Base-by-base conservation (phyloP, 2,888 invertebrate species). In the Apamea monoglypha region DNA sequence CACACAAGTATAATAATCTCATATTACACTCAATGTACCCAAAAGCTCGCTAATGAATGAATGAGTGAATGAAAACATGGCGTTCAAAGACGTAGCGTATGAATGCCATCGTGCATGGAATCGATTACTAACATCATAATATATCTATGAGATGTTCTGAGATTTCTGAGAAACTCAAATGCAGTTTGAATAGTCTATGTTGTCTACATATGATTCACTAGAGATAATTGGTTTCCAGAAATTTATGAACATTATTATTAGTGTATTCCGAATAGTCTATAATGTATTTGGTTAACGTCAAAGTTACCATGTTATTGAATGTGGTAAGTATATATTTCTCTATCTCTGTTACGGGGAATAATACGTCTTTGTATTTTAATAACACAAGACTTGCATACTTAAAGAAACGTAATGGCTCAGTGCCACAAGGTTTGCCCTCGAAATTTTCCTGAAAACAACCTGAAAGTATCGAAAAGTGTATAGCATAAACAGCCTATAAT, bases 41-140 rank as follows among this genome's bases (percentile, higher is more conserved):
- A 50, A 69, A 73, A 68, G n/a, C 44, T 25, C 21, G 2, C n/a
- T 63, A 68, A 69, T 79, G 8, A 79, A 72, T 63, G 68, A 81
- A 63, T 68, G 68, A 7, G 1, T 47, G 71, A 84, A 84, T 53
- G 78, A 21, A 78, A 70, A 44, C 50, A 6, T 68, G 56, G 25
- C 50, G 10, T 68, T 78, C 72, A 72, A 78, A 83, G 56, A 50
- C 44, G 36, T 10, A 14, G 29, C 10, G 44, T 70, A 53, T 76
- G 50, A 61, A 70, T 76, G 70, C 18, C 18, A 59, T 29, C n/a
- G n/a, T 36, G 47, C 14, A 36, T 44, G 36, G 63, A 68, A 59
- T 59, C 36, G 40, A 40, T 53, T 59, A 50, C 14, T 18, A 10
- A 32, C 29, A 21, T 40, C 8, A n/a, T 18, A 21, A 16, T 25